Base-by-base conservation (phyloP, 1,140 invertebrate genomes). In the Xylocopa sonorina region DNA sequence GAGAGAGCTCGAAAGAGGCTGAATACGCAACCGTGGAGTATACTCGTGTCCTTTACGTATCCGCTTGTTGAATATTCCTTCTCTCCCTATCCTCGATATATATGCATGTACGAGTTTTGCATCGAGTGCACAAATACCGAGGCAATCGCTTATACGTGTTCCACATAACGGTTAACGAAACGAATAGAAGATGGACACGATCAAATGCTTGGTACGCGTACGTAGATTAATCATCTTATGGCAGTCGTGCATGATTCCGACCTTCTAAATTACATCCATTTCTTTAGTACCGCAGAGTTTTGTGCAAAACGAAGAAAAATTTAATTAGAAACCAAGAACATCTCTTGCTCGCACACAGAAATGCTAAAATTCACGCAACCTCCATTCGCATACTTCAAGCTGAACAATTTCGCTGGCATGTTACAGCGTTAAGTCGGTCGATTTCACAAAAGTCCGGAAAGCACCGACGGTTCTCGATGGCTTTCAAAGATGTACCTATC, bases 1-100 rank as follows among this genome's bases (percentile, higher is more conserved):
- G 81, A 63, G 71, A 83, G 86, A 87, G 68, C 78, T 81, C 60
- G 87, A 88, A 85, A 84, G 83, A 88, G 83, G 80, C 81, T 83
- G 82, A 85, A 87, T 78, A 68, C 68, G 78, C 78, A 87, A 81
- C 81, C 72, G 72, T 63, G 60, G 62, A 71, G 58, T 66, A 82
- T 50, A 29, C 60, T 60, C 63, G 50, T 75, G 74, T 84, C 79
- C 74, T 84, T 85, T 62, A 69, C 67, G 55, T 85, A 63, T 74
- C 46, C 43, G 32, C 68, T 79, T 48, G 53, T 38, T 78, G 57
- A 73, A 73, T 66, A 48, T 58, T 81, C 57, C 57, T 67, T 55
- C 53, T 71, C 60, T 83, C 58, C 55, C 63, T 77, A 48, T 81
- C 60, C 53, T 73, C 53, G 2, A 3, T 41, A 67, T 32, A 3